phyloP scores from a whole-genome alignment of 53 echinoderm and acorn worm species.

The Crossaster papposus region DNA sequence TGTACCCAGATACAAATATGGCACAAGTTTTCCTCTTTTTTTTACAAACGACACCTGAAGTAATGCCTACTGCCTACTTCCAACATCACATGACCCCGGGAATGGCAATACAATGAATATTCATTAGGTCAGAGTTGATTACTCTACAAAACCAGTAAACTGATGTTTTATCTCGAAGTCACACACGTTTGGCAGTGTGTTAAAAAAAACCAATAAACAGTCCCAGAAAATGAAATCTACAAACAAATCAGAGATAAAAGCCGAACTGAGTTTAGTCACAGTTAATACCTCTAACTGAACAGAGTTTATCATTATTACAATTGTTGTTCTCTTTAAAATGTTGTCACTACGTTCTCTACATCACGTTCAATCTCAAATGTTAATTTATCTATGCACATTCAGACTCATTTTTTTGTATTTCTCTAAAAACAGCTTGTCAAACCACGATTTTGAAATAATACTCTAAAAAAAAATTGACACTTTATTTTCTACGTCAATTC shows the following conservation, averaged over 20 bases:
- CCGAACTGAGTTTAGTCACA: neutral
- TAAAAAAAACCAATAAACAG: constrained; percentile 28
- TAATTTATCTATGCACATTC: constrained; percentile 57
- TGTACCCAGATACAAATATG: neutral
- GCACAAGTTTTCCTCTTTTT: neutral
- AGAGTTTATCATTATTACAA: neutral
- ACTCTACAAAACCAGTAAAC: constrained; percentile 22
- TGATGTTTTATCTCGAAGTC: constrained; percentile 25
- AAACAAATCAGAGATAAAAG: neutral
- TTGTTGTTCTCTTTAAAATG: neutral
- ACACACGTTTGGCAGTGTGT: constrained; percentile 55
- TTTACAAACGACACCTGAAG: neutral
- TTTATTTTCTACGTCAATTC: constrained; percentile 29
- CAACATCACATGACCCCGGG: neutral
- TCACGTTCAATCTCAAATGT: constrained; percentile 57
- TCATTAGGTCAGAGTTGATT: constrained; percentile 24
- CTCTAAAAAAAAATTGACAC: constrained; percentile 38
- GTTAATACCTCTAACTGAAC: constrained; percentile 8
- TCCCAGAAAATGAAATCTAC: constrained; percentile 38
- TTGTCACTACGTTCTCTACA: constrained; percentile 55
- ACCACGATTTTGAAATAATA: constrained; percentile 53
- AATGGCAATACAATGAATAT: constrained; percentile 50
- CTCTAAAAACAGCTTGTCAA: constrained; percentile 56
- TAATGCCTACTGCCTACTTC: neutral
- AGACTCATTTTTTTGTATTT: constrained; percentile 43